Evolutionary conservation across 2,888 invertebrate species (phyloP), one percentile per base, ranked within the genome.

Genomic region (Drosophila trichaetosa): DNA sequence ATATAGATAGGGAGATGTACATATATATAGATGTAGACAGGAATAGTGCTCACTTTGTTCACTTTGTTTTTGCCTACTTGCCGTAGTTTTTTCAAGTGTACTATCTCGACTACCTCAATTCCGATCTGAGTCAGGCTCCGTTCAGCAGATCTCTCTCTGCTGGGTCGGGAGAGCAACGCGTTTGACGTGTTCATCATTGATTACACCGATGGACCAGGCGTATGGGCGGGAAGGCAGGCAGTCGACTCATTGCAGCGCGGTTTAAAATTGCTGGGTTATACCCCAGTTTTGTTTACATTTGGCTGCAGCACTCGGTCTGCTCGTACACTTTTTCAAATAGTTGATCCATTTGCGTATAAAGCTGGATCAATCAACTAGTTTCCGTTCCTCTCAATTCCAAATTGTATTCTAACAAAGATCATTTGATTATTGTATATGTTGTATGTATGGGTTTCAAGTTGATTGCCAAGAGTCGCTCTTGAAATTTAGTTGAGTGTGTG

Each of bases 271-370:
- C 65, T 65, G 62, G 63, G 63, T 48, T 29, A 59, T 59, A 59
- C 63, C 63, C 63, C 24, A 2, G 18, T 27, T 59, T 34, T 63
- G 48, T 64, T 64, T 64, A 64, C 63, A 36, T 60, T 21, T 24
- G 11, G 21, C 4, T 46, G 33, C 31, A 33, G 21, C 38, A 27
- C 29, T 33, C 38, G 24, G 31, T 31, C 21, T 4, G 31, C 4
- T 36, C 8, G 18, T 27, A 27, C 16, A 27, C 38, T 21, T 16
- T 21, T 7, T 29, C 40, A 36, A 68, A 34, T 31, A 21, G 42
- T 42, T 59, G 70, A 38, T 53, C 69, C 33, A 58, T 11, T 59
- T 69, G 24, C 18, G 7, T 34, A 21, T 34, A 34, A 5, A 31
- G 31, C 18, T 31, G 16, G n/a, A 27, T 51, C 13, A 31, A 13